These are phyloP conservation scores for Ptychoptera albimana DNA, from an alignment of 2,888 invertebrate genomes.

Conservation along the genomic window DNA sequence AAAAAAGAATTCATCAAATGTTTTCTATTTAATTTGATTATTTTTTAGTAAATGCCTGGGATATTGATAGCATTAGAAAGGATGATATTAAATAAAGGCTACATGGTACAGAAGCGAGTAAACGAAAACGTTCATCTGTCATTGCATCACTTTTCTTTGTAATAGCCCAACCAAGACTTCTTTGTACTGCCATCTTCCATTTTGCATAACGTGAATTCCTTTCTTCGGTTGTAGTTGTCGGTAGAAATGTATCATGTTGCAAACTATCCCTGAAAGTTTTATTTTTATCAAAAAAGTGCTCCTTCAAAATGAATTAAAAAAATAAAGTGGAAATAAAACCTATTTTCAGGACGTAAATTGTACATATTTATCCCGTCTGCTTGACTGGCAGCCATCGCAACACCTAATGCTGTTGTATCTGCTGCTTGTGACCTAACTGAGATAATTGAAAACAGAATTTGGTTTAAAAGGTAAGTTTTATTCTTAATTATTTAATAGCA, in stretches of 20 bases:
- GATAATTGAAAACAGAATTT: slow-evolving; percentile 4
- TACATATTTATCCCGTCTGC: slow-evolving; percentile 59
- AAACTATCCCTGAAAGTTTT: slow-evolving; percentile 26
- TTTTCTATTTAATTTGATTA: too few species aligned
- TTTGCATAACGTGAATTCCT: slow-evolving; percentile 69
- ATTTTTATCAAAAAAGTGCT: slow-evolving; percentile 11
- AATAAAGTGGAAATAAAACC: slow-evolving; percentile 19
- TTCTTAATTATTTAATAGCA: too few species aligned
- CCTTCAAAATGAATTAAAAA: background rate
- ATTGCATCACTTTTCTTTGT: slow-evolving; percentile 55
- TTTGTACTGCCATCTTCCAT: slow-evolving; percentile 91
- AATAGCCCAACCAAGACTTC: slow-evolving; percentile 79
- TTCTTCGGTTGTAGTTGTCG: slow-evolving; percentile 65
- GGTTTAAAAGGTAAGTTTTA: too few species aligned
- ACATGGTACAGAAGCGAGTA: slow-evolving; percentile 65
- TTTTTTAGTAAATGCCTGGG: slow-evolving; percentile 13
- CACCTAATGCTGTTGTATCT: slow-evolving; percentile 88
- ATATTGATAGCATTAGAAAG: slow-evolving; percentile 46
- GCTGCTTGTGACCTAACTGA: slow-evolving; percentile 63
- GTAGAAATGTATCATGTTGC: slow-evolving; percentile 60
- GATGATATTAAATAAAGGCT: slow-evolving; percentile 57
- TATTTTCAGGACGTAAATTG: slow-evolving; percentile 43
- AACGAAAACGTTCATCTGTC: slow-evolving; percentile 68
- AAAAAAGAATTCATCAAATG: too few species aligned
- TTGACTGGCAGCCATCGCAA: slow-evolving; percentile 78